phyloP scores from a whole-genome alignment of 2,113 vertebrate species.

The Cololabis saira region DNA sequence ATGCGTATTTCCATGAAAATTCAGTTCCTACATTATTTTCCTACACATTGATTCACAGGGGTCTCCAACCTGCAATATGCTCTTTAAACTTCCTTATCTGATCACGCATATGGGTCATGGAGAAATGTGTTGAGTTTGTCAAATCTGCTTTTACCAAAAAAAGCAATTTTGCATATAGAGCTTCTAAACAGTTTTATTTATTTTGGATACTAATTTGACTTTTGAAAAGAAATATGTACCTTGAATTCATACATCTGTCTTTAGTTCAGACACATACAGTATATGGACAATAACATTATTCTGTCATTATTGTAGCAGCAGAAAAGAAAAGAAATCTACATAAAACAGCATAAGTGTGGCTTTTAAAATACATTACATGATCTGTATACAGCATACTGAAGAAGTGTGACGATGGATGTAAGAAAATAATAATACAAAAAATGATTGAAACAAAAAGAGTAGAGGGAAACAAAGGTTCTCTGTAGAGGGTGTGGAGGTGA shows the following conservation, averaged over 20 bases:
- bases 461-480: no score
- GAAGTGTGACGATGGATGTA: no score
- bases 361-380: slow-evolving; percentile 13
- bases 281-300: background rate
- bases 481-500: no score
- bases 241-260: background rate
- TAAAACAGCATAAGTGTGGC: slow-evolving; percentile 8
- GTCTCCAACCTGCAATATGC: no score
- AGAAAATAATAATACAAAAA: no score
- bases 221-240: background rate
- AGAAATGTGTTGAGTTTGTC: background rate
- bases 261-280: background rate
- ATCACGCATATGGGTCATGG: no score
- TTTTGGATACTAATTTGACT: background rate
- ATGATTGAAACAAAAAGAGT: no score
- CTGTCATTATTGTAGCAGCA: background rate
- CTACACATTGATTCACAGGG: no score
- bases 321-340: slow-evolving; percentile 2
- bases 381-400: background rate
- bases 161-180: background rate
- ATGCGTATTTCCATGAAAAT: no score
- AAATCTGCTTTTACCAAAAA: background rate
- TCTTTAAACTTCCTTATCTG: no score
- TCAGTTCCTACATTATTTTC: no score
- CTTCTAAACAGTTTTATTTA: slow-evolving; percentile 15